A percentile compares a stretch with the other conserved stretches of the same genome.
phyloP scores from a whole-genome alignment of 2,888 invertebrate genomes.

The Pyrrhosoma nymphula region DNA sequence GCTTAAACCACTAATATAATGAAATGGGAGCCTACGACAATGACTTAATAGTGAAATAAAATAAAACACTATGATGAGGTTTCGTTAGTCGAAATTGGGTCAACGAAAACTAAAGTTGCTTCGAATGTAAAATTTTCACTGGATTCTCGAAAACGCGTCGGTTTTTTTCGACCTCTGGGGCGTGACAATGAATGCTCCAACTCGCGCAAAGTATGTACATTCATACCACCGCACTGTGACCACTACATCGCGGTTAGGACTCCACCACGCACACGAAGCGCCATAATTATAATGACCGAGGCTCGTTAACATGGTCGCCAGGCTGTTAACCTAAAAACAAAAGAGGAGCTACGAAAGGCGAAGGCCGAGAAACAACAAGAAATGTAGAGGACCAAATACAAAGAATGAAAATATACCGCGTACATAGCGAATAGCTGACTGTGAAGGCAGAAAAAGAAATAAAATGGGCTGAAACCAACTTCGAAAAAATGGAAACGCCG shows the following conservation, averaged over 20 bases:
- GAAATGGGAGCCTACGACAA: not conserved
- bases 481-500: not conserved
- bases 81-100: not conserved
- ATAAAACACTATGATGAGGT: not conserved
- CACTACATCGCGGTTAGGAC: not conserved
- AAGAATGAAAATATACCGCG: not conserved
- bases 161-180: not conserved
- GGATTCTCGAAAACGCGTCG: not conserved
- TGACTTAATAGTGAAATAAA: not conserved
- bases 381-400: not conserved
- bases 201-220: not conserved
- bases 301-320: not conserved
- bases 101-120: not conserved
- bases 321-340: conserved; percentile 17
- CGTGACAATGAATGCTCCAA: conserved; percentile 11
- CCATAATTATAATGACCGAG: conserved; percentile 13
- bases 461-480: not conserved
- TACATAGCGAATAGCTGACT: not conserved
- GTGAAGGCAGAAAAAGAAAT: not conserved
- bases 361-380: not conserved
- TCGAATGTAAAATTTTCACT: not conserved
- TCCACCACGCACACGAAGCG: not conserved
- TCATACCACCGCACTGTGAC: not conserved
- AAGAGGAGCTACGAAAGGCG: not conserved
- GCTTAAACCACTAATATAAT: not conserved